Conservation (phyloP, 2,888 invertebrate genomes). For the Lasius fuliginosus region DNA sequence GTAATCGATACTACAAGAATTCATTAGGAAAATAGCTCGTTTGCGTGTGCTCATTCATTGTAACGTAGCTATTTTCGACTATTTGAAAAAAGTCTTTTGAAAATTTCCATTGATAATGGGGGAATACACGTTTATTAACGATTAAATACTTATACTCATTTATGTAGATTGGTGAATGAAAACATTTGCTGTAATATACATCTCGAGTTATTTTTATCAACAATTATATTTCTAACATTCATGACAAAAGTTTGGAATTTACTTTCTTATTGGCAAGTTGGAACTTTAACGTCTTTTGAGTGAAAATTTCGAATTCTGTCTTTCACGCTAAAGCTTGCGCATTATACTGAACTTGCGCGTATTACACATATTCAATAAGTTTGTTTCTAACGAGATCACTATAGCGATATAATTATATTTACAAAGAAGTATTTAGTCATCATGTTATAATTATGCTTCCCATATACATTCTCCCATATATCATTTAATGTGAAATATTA, state of each 20-base stretch:
- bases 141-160: not conserved
- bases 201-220: not conserved
- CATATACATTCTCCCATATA: not conserved
- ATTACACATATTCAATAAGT: slow-evolving; percentile 9
- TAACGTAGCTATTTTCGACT: not conserved
- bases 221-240: not conserved
- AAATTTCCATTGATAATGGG: not conserved
- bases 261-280: not conserved
- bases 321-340: slow-evolving; percentile 4
- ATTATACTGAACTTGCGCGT: slow-evolving; percentile 8
- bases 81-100: not conserved
- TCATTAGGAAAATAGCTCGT: slow-evolving; percentile 18
- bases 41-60: not conserved
- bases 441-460: not conserved
- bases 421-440: not conserved
- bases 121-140: not conserved
- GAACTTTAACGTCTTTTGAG: not conserved
- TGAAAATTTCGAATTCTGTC: slow-evolving; percentile 36
- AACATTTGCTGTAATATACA: not conserved
- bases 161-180: not conserved
- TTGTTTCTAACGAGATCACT: slow-evolving; percentile 3
- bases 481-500: not conserved
- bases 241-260: not conserved
- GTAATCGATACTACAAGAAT: not conserved
- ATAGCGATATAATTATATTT: slow-evolving; percentile 24